Base-by-base conservation (phyloP, 2,888 invertebrate species). In the Apodemia duryi region DNA sequence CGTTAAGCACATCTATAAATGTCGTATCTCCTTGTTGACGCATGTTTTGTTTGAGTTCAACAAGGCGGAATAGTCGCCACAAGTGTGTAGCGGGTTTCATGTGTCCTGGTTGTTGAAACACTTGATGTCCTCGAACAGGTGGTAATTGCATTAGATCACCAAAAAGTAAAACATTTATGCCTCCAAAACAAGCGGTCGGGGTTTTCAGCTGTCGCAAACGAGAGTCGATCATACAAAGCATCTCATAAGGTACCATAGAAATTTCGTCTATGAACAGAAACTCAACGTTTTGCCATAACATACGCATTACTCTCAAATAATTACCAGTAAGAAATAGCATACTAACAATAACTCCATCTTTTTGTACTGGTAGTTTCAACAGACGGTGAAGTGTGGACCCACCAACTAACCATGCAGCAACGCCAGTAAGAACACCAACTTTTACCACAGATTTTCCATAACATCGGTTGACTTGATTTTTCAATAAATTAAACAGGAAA, bases 171-270 rank as follows among this genome's bases (percentile, higher is more conserved):
- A 72, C 64, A 61, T 72, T 73, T 64, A 72, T 63, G 9, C 67
- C 71, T 60, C 70, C 69, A 67, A 70, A 73, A 43, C 62, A 63
- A 10, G 52, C n/a, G 32, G 43, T 35, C 6, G 11, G 57, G 60
- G 51, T 74, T 67, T 73, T 72, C 7, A 71, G 62, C 63, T 72
- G 69, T 63, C 66, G 63, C 28, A 77, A 66, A 60, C 75, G 71
- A 13, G 69, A 66, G 64, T 76, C 72, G 4, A 75, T 70, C 72
- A 73, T 74, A 35, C 74, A 71, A 4, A 76, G 66, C 70, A 74
- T 75, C 66, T 77, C 70, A 70, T 78, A 76, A 1, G 76, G 69
- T 6, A 76, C 75, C 76, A 77, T 75, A 57, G 74, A 77, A 63
- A 74, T 72, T 66, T 74, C 71, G 62, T 76, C 75, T n/a, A 75